These are phyloP conservation scores for Cyclophora albipunctata DNA, from an alignment of 2,888 invertebrate genomes.

Conservation along the genomic window DNA sequence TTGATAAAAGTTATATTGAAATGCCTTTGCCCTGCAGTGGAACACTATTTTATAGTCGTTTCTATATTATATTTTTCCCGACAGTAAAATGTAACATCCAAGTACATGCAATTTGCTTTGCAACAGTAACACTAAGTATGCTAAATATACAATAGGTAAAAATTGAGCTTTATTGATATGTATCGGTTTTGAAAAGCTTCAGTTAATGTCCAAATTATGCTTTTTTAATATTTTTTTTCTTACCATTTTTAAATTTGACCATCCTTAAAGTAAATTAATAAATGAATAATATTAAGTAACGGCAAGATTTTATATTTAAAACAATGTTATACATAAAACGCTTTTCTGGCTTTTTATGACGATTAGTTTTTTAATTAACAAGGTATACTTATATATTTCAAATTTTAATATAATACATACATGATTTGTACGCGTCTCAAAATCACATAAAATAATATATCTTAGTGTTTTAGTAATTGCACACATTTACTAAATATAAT, in stretches of 20 bases:
- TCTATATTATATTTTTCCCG: background rate
- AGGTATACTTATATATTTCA: too few species aligned
- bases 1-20: too few species aligned
- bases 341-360: too few species aligned
- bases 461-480: conserved; percentile 1
- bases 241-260: too few species aligned
- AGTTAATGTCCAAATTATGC: conserved; percentile 1
- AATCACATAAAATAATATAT: background rate
- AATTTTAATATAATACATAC: too few species aligned
- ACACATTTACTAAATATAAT: background rate
- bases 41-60: too few species aligned
- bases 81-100: background rate
- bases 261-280: too few species aligned
- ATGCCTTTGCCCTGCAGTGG: too few species aligned
- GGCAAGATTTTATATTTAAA: too few species aligned
- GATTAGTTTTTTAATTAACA: too few species aligned
- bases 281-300: too few species aligned
- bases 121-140: conserved; percentile 48
- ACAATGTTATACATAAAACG: too few species aligned
- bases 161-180: conserved; percentile 75
- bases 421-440: conserved; percentile 5
- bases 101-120: conserved; percentile 44
- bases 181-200: conserved; percentile 35
- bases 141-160: conserved; percentile 70
- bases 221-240: background rate